Evolutionary conservation across 2,888 invertebrate genomes (phyloP).

Genomic region (Conomelus anceps): DNA sequence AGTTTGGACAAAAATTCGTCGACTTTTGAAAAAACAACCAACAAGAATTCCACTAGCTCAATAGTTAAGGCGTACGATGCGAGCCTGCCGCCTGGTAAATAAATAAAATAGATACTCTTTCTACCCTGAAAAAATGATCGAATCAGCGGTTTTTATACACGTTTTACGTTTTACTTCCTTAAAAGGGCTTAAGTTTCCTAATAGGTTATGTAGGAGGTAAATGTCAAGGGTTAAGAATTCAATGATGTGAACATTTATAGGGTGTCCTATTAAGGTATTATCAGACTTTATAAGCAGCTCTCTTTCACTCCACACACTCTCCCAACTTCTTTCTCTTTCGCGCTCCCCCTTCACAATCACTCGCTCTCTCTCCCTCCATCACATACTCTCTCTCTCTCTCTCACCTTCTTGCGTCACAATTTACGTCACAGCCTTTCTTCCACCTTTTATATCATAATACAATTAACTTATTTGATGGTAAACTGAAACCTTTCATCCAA

Average conservation of each 20-base stretch:
- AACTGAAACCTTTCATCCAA: neutral
- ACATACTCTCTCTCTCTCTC: neutral
- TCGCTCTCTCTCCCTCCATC: too few species aligned
- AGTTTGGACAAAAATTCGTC: too few species aligned
- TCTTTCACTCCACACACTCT: too few species aligned
- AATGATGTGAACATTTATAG: neutral
- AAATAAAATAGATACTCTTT: too few species aligned
- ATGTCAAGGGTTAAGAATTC: neutral
- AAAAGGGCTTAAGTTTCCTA: neutral
- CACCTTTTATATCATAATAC: neutral
- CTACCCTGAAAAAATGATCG: neutral
- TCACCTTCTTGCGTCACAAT: neutral
- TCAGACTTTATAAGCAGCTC: too few species aligned
- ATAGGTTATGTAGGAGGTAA: neutral
- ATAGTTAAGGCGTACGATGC: too few species aligned
- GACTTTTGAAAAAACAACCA: too few species aligned
- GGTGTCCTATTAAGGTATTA: neutral
- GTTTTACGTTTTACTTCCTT: neutral
- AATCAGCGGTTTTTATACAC: neutral
- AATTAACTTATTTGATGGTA: neutral
- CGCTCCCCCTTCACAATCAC: too few species aligned
- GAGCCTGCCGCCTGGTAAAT: too few species aligned
- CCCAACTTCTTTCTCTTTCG: neutral
- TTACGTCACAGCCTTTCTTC: neutral
- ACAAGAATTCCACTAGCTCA: too few species aligned